Evolutionary conservation across 2,888 invertebrate species (phyloP), one percentile per base, ranked within the genome.

Genomic region (Teinopalpus imperialis): DNA sequence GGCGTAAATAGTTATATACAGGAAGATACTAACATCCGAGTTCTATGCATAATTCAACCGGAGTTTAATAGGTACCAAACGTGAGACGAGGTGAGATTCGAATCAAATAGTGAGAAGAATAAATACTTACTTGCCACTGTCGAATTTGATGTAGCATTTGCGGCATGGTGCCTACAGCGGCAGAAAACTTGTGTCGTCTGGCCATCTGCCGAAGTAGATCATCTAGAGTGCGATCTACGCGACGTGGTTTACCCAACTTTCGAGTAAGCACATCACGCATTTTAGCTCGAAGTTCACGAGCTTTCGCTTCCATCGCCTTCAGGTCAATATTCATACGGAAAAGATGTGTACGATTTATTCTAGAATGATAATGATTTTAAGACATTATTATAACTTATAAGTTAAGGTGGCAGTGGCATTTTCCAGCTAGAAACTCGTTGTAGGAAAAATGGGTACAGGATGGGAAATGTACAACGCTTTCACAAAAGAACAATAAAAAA

Each of bases 281-380:
- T 78, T 82, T 65, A 1, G 88, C 88, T 42, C 92, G 90, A 2
- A 94, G 63, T 4, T 81, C 78, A 1, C 80, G 76, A 0, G 93
- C 92, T 42, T 90, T 83, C 0, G 74, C 73, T 4, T 90, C 85
- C 94, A 95, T 95, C 34, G 90, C 90, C 31, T 90, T 90, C 7
- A 93, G 83, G 65, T 95, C 94, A 0, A 92, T 81, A 67, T 91
- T 91, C 92, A 95, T 93, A 51, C 94, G 91, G 39, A 91, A 90
- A 44, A 94, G 67, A 65, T 95, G 94, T 0, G 90, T 89, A 49
- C 92, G 90, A 63, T 93, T 93, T 27, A 92, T 87, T 63, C 93
- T 94, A 55, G 6, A 54, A 43, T 3, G 1, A 8, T 2, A 7
- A 2, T 7, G 21, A 9, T 5, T 3, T 24, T 13, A 30, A 20